These are phyloP conservation scores for Holothuria leucospilota DNA, from an alignment of 53 echinoderm and acorn worm species.

Conservation along the genomic window DNA sequence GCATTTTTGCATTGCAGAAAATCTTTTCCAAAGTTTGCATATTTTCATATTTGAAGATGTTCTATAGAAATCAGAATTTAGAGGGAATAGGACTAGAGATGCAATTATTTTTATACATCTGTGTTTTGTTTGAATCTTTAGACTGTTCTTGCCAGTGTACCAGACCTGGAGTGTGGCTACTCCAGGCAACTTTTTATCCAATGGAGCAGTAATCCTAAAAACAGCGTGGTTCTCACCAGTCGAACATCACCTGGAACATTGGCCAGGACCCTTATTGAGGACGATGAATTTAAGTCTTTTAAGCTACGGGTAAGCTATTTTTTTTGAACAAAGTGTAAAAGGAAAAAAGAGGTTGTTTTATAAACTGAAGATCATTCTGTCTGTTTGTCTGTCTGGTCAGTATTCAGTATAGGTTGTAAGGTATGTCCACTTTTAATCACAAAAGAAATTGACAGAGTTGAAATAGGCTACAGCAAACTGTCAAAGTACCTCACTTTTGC, in stretches of 20 bases:
- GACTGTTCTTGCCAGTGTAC: conserved; percentile 96
- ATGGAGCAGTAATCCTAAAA: conserved; percentile 83
- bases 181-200: conserved; percentile 92
- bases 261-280: conserved; percentile 82
- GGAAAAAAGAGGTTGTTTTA: background rate
- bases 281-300: conserved; percentile 37
- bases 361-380: background rate
- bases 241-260: conserved; percentile 89
- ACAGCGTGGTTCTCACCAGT: conserved; percentile 84
- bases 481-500: too few species aligned
- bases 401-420: background rate
- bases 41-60: too few species aligned
- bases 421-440: background rate
- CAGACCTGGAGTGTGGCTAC: conserved; percentile 93
- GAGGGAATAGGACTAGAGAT: too few species aligned
- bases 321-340: background rate
- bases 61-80: too few species aligned
- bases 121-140: conserved; percentile 8
- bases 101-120: too few species aligned
- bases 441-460: background rate
- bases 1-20: too few species aligned
- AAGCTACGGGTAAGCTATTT: conserved; percentile 70
- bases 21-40: too few species aligned
- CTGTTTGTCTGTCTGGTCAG: too few species aligned
- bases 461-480: too few species aligned